phyloP scores from a whole-genome alignment of 2,113 vertebrate genomes.

The Seriola quinqueradiata region DNA sequence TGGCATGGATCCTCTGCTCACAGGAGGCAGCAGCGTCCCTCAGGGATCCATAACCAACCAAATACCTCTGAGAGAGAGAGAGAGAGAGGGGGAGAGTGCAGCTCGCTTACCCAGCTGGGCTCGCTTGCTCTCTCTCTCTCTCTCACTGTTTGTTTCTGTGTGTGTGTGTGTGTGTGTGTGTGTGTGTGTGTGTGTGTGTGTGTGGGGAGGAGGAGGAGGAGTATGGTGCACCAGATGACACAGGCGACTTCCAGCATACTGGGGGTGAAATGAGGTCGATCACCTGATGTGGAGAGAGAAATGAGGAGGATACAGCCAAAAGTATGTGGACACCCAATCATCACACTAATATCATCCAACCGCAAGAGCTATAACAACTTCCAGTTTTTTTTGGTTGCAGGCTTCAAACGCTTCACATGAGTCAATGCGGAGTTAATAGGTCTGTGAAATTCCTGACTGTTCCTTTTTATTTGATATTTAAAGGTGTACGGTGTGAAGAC shows the following conservation, averaged over 20 bases:
- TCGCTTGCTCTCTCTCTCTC: conserved; percentile 28
- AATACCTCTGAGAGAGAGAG: conserved; percentile 57
- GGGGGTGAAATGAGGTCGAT: conserved; percentile 35
- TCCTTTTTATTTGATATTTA: too few relatives aligned
- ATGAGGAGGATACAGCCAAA: too few relatives aligned
- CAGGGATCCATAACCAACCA: conserved; percentile 73
- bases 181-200: conserved; percentile 23
- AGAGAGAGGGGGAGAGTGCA: conserved; percentile 32
- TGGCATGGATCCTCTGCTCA: conserved; percentile 59
- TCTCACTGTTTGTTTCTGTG: neutral
- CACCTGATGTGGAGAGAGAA: neutral
- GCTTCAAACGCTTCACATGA: too few relatives aligned
- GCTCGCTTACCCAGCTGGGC: conserved; percentile 63
- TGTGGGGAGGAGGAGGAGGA: neutral
- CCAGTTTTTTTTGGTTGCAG: too few relatives aligned
- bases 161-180: neutral
- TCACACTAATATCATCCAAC: too few relatives aligned
- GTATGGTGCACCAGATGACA: conserved; percentile 46
- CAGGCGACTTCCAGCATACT: conserved; percentile 24
- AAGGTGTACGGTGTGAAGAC: too few relatives aligned
- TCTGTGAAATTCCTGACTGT: too few relatives aligned
- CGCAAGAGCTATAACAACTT: too few relatives aligned
- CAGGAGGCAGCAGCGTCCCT: conserved; percentile 68
- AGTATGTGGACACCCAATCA: too few relatives aligned
- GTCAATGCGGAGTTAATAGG: too few relatives aligned